phyloP scores from a whole-genome alignment of 2,888 invertebrate species.

The Agrotis puta region DNA sequence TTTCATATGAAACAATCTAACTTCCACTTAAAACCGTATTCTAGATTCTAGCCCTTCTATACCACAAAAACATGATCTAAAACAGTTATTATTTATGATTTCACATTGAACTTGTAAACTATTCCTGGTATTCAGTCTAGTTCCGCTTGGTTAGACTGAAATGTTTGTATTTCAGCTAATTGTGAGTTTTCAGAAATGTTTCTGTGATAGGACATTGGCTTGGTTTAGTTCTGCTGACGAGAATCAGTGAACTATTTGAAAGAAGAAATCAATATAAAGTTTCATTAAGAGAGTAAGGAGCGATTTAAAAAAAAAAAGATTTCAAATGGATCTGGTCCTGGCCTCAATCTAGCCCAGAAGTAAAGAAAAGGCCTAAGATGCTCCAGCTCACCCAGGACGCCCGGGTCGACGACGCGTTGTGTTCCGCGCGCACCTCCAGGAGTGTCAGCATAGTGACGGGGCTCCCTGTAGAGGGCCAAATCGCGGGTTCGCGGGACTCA shows the following conservation, averaged over 20 bases:
- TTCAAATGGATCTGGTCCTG: too few species aligned
- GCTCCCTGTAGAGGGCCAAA: too few species aligned
- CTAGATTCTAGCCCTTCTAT: not conserved
- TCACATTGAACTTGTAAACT: conserved; percentile 23
- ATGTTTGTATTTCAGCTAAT: conserved; percentile 46
- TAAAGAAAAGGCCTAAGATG: too few species aligned
- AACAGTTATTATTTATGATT: conserved; percentile 18
- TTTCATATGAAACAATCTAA: not conserved
- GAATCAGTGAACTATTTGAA: conserved; percentile 2
- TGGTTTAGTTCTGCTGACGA: not conserved
- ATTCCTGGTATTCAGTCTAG: conserved; percentile 35
- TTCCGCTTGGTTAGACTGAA: conserved; percentile 40
- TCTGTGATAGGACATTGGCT: conserved; percentile 21
- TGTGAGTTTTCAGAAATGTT: conserved; percentile 36
- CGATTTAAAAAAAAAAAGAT: not conserved
- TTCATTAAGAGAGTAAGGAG: not conserved
- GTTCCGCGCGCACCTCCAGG: too few species aligned
- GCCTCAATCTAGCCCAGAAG: too few species aligned
- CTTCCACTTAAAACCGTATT: not conserved
- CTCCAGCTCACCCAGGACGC: too few species aligned
- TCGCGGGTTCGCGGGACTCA: too few species aligned
- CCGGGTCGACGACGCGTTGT: too few species aligned
- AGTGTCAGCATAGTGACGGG: too few species aligned
- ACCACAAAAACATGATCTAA: not conserved
- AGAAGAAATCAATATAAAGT: not conserved